These are phyloP conservation scores for Ciona savignyi DNA, from an alignment of 23 tunicate genomes.

Conservation along the genomic window DNA sequence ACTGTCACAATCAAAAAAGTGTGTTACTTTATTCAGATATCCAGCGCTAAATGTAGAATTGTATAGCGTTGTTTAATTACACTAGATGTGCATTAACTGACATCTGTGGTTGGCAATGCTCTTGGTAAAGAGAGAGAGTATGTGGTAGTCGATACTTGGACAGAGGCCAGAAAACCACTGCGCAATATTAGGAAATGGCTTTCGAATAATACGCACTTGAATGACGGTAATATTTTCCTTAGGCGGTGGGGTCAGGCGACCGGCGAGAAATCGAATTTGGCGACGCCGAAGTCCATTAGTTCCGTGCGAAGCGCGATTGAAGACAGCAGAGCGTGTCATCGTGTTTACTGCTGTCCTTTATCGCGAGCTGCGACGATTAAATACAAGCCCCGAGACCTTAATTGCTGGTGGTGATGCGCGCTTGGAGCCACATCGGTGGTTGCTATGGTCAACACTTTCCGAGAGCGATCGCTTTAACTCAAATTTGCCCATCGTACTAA, in stretches of 20 bases:
- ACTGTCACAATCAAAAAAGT: too few relatives aligned
- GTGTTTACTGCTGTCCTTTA: not conserved
- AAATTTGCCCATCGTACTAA: not conserved
- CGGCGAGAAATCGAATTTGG: not conserved
- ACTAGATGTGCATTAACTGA: too few relatives aligned
- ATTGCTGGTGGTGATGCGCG: not conserved
- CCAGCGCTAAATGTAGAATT: too few relatives aligned
- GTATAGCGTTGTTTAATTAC: too few relatives aligned
- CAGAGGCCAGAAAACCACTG: not conserved
- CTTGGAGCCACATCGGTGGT: not conserved
- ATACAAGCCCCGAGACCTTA: not conserved
- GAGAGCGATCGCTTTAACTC: not conserved
- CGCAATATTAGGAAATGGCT: not conserved
- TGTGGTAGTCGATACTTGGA: too few relatives aligned
- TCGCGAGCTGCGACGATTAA: not conserved
- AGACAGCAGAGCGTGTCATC: not conserved
- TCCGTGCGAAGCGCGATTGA: not conserved
- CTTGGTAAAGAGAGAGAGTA: too few relatives aligned
- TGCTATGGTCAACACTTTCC: not conserved
- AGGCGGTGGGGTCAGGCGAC: not conserved
- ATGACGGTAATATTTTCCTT: not conserved
- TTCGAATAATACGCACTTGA: not conserved
- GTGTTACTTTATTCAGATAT: too few relatives aligned
- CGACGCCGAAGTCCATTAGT: constrained; percentile 2
- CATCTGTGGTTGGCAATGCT: too few relatives aligned